Conservation (phyloP, 2,797 vertebrate species). For the Myotis findleyi region DNA sequence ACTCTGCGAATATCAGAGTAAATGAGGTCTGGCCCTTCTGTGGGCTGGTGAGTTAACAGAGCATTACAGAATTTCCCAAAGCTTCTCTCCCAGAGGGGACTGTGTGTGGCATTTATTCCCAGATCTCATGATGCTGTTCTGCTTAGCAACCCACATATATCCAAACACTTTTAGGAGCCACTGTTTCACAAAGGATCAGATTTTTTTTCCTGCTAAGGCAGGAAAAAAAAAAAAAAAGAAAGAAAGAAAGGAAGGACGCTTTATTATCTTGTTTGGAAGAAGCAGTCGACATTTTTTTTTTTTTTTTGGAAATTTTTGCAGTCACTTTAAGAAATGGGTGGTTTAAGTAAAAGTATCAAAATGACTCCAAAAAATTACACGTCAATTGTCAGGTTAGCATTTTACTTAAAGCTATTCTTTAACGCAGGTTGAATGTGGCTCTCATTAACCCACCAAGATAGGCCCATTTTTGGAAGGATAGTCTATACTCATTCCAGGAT, state of each 20-base stretch:
- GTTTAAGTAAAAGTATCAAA: constrained; percentile 74
- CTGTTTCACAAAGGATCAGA: constrained; percentile 15
- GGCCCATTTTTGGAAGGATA: not conserved
- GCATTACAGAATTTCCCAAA: not conserved
- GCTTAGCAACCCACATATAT: not conserved
- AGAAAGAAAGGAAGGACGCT: not conserved
- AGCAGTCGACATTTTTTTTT: constrained; percentile 55
- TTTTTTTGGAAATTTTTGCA: constrained; percentile 52
- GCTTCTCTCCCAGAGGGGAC: constrained; percentile 25
- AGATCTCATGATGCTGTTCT: not conserved
- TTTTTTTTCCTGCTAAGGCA: not conserved
- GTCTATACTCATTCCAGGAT: not conserved
- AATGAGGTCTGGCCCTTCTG: not conserved
- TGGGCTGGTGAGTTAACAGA: not conserved
- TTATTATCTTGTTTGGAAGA: constrained; percentile 76
- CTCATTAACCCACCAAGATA: not conserved
- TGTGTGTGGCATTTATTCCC: not conserved
- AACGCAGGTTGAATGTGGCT: not conserved
- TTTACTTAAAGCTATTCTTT: constrained; percentile 61
- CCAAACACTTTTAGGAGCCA: not conserved
- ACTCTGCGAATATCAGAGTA: not conserved
- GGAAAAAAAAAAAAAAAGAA: accelerated
- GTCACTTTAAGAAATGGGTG: constrained; percentile 67
- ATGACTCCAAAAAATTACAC: constrained; percentile 59
- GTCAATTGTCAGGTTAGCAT: constrained; percentile 57